phyloP scores from a whole-genome alignment of 2,888 invertebrate species.

The Aleiodes leptofemur region DNA sequence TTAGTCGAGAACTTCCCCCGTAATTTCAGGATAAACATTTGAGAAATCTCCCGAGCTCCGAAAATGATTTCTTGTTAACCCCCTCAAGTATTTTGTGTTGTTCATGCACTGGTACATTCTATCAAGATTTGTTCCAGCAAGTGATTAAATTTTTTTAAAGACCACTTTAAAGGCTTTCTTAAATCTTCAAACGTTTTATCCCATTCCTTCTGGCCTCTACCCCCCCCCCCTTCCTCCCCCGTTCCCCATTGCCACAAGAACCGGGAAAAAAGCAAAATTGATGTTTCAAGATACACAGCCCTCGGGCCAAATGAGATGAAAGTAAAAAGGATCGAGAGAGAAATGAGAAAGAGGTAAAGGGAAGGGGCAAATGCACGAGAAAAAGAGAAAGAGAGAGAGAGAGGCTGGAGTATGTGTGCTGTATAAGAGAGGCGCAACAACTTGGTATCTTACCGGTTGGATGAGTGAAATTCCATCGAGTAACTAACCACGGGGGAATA shows the following conservation, averaged over 20 bases:
- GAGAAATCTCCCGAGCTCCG: too few species aligned
- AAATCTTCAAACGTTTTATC: constrained; percentile 1
- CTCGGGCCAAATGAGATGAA: constrained; percentile 13
- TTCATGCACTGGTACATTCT: too few species aligned
- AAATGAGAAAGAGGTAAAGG: constrained; percentile 1
- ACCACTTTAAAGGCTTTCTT: not conserved
- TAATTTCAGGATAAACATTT: too few species aligned
- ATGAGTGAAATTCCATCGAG: constrained; percentile 32
- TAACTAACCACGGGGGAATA: constrained; percentile 39
- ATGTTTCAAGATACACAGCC: constrained; percentile 30
- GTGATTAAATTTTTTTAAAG: constrained; percentile 11
- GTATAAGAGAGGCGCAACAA: not conserved
- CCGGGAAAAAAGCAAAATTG: constrained; percentile 14
- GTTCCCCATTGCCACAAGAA: constrained; percentile 6
- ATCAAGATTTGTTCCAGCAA: too few species aligned
- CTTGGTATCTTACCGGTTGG: constrained; percentile 31
- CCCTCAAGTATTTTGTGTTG: too few species aligned
- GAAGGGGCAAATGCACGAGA: not conserved
- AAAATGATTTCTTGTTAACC: too few species aligned
- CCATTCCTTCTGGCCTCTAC: not conserved
- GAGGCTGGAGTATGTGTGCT: not conserved
- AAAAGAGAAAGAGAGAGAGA: constrained; percentile 19
- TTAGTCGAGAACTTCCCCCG: too few species aligned
- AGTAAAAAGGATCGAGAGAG: constrained; percentile 30
- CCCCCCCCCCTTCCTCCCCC: not conserved